Conservation (phyloP, 2,113 vertebrate species). For the Pomatostomus ruficeps region DNA sequence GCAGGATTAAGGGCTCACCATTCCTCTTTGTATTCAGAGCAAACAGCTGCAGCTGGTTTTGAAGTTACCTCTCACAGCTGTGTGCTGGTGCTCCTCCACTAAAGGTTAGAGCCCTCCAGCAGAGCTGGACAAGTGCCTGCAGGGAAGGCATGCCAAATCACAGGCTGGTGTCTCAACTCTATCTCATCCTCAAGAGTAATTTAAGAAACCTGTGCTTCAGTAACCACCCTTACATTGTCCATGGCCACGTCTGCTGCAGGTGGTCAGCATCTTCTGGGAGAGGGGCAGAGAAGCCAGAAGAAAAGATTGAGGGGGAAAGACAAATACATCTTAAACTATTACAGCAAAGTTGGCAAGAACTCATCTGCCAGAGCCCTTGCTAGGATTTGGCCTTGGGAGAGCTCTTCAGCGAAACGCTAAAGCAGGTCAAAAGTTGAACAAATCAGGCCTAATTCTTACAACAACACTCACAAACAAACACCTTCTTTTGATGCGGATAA, state of each 20-base stretch:
- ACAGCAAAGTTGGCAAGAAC: neutral
- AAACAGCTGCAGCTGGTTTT: conserved; percentile 36
- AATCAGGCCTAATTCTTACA: neutral
- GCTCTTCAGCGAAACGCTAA: neutral
- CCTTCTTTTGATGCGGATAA: neutral
- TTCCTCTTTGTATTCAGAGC: neutral
- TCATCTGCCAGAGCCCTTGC: neutral
- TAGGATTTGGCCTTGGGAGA: neutral
- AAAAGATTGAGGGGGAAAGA: neutral
- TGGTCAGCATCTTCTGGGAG: neutral
- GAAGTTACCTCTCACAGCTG: conserved; percentile 33
- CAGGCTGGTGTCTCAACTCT: neutral
- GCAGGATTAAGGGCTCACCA: neutral
- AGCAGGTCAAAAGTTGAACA: neutral
- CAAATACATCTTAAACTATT: neutral
- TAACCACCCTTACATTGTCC: fast-evolving
- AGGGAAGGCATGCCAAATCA: neutral
- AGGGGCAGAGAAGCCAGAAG: neutral
- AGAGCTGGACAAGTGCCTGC: neutral
- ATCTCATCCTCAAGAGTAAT: neutral
- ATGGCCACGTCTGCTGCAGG: neutral
- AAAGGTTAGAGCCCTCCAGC: neutral
- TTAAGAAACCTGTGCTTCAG: neutral
- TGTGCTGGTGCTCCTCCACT: neutral
- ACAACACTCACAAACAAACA: neutral